Evolutionary conservation across 2,113 vertebrate genomes (phyloP).

Genomic region (Nibea albiflora): DNA sequence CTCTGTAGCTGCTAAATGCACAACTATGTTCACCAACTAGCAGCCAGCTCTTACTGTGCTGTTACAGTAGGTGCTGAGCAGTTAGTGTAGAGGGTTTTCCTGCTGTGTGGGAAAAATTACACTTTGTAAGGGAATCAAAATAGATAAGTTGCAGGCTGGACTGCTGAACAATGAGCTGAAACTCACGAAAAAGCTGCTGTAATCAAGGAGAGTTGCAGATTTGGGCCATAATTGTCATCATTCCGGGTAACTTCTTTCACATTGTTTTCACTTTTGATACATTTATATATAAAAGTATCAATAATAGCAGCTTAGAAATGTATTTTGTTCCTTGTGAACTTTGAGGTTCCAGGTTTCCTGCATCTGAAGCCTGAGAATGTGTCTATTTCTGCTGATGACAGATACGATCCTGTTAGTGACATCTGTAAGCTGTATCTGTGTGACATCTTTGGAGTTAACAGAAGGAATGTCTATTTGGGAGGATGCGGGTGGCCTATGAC

Average conservation of each 20-base stretch:
- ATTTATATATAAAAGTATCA: not conserved
- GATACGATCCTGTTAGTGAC: not conserved
- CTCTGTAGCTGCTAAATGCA: too few species aligned
- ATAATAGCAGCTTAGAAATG: not conserved
- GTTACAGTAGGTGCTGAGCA: not conserved
- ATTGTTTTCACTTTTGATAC: not conserved
- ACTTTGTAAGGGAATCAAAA: not conserved
- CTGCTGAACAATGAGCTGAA: not conserved
- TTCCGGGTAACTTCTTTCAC: not conserved
- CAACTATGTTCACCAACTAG: too few species aligned
- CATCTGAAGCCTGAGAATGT: not conserved
- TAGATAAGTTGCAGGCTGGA: too few species aligned
- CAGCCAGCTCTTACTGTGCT: too few species aligned
- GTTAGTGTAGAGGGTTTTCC: not conserved
- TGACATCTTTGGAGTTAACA: slow-evolving; percentile 24
- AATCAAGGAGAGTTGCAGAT: not conserved
- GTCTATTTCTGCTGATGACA: not conserved
- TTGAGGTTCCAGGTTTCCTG: not conserved
- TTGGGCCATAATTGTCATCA: not conserved
- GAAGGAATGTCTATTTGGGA: slow-evolving; percentile 34
- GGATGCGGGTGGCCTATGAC: slow-evolving; percentile 51
- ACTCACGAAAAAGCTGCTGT: too few species aligned
- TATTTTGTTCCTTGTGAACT: not conserved
- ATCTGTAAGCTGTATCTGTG: slow-evolving; percentile 19
- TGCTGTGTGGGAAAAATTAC: not conserved